Evolutionary conservation across 1,140 invertebrate species (phyloP), one percentile per base, ranked within the genome.

Genomic region (Gyrodactylus bullatarudis): DNA sequence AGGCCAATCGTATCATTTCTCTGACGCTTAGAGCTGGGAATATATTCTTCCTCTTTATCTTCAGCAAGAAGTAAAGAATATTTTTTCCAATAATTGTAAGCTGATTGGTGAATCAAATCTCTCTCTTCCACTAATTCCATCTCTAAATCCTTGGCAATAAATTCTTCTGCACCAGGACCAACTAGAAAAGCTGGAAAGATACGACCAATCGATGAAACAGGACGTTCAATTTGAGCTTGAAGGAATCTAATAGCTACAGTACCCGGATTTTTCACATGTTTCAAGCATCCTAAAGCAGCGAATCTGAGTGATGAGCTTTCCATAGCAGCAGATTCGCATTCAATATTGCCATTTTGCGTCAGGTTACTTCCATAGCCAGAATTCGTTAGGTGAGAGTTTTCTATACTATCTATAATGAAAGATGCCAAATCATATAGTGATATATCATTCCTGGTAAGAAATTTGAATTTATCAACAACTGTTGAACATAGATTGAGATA

Each of bases 251-350:
- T 85, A 0, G 88, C 88, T 75, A 89, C 79, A 25, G 83, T 77
- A 72, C 89, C 85, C 21, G 89, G 89, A 83, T 90, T 90, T 81
- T 86, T 86, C 0, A 90, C 85, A 76, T 76, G 19, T 23, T 23
- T 71, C 16, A 71, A 26, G 24, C 70, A 71, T 20, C 83, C 84
- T 77, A 90, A 87, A 73, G 88, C 88, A 23, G 89, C 91, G 84
- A 87, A 91, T n/a, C 77, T 83, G 27, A 88, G 79, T 73, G 84
- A 87, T 74, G 83, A 82, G 0, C 88, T 89, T 81, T 91, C 86
- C 89, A 94, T 94, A 23, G 91, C 84, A 76, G 87, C 87, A 0
- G 90, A 89, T 83, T 95, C 91, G 81, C 89, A 91, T 83, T 94
- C 89, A 0, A 94, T 88, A 27, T 82, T 82, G 25, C 89, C 89